Conservation (phyloP, 1,140 invertebrate genomes). For the Pinna nobilis region DNA sequence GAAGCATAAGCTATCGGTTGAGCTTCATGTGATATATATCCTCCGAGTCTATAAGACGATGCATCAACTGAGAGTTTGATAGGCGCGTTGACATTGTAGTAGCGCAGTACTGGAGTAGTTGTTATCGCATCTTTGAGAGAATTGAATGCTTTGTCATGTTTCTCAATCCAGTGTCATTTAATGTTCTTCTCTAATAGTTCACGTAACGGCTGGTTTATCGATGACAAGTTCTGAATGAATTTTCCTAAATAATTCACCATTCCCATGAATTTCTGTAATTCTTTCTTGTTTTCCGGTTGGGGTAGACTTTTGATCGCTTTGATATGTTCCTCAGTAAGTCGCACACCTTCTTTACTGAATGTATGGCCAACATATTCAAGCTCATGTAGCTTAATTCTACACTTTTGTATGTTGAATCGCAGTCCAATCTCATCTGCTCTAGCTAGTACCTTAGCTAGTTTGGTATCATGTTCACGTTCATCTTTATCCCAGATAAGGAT, state of each 20-base stretch:
- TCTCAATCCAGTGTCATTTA: slow-evolving; percentile 25
- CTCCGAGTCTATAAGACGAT: slow-evolving; percentile 66
- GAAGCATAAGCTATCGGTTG: slow-evolving; percentile 43
- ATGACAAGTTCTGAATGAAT: slow-evolving; percentile 19
- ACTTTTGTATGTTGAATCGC: slow-evolving; percentile 22
- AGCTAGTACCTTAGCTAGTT: slow-evolving; percentile 37
- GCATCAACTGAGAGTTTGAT: slow-evolving; percentile 42
- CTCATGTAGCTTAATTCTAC: slow-evolving; percentile 3
- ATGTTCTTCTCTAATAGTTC: slow-evolving; percentile 27
- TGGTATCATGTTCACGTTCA: slow-evolving; percentile 41
- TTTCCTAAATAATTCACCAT: slow-evolving; percentile 28
- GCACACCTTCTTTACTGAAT: slow-evolving; percentile 59
- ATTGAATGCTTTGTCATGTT: slow-evolving; percentile 30
- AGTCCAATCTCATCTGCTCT: slow-evolving; percentile 14
- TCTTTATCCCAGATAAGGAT: slow-evolving; percentile 41
- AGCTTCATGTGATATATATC: slow-evolving; percentile 72
- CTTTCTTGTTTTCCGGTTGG: slow-evolving; percentile 2
- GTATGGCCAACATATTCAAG: slow-evolving; percentile 49
- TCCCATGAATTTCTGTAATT: slow-evolving; percentile 22
- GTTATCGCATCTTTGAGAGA: slow-evolving; percentile 35
- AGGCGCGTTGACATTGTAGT: slow-evolving; percentile 67
- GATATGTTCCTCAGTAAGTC: slow-evolving; percentile 63
- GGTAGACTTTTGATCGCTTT: slow-evolving; percentile 41
- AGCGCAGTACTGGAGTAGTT: slow-evolving; percentile 68
- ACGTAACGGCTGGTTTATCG: slow-evolving; percentile 18